Base-by-base conservation (phyloP, 2,888 invertebrate genomes). In the Cosmopolites sordidus region DNA sequence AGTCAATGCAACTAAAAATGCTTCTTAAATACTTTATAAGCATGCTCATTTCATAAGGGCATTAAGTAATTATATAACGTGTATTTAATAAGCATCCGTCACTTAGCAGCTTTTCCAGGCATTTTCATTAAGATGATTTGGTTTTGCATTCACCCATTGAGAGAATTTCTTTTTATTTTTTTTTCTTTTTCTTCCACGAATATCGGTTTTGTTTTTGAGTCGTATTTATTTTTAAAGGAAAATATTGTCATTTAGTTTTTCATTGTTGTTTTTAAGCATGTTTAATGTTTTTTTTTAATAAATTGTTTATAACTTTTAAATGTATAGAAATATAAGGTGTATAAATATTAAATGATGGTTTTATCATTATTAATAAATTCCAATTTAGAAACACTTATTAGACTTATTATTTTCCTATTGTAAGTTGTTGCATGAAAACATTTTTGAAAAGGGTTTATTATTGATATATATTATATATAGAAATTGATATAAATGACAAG, bases 31-130 rank as follows among this genome's bases (percentile, higher is more conserved):
- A 52, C 54, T 38, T 60, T 58, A 59, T 61, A 59, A 58, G 51
- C 56, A 59, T 59, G 60, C 60, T 60, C 57, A 61, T 51, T 60
- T 66, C 66, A 62, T 33, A 33, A 33, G 33, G 61, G 64, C 62
- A 64, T 65, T 65, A 65, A 60, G 59, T 69, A 66, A 33, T 12
- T 68, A 68, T 66, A 69, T 39, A 47, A 47, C 52, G 48, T 50
- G 52, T 58, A 59, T 62, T 62, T 62, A 58, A 64, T 62, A 61
- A 62, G 60, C 58, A 52, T 51, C 51, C 53, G 48, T 56, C 53
- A 42, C 58, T 56, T 61, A 58, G 61, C 61, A 63, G 62, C 63
- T 61, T 61, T 22, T 27, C 62, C 61, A 63, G 64, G 58, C 64
- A 63, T 62, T 64, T 60, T 54, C 58, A 54, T 50, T 54, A 37